phyloP scores from a whole-genome alignment of 2,113 vertebrate species.

The Apeltes quadracus region DNA sequence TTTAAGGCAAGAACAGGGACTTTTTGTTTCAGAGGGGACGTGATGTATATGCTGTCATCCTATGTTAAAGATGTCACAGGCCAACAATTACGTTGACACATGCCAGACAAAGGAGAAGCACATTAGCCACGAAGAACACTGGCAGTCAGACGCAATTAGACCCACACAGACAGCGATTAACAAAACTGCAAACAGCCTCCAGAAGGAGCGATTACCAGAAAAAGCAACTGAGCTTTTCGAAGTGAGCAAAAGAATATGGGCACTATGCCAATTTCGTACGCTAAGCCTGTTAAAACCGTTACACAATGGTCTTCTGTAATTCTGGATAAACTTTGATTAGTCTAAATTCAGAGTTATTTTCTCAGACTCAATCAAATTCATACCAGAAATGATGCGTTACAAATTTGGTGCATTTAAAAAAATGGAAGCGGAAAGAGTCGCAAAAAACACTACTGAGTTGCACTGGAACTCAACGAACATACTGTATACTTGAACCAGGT shows the following conservation, averaged over 20 bases:
- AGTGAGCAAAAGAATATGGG: neutral
- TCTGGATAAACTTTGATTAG: neutral
- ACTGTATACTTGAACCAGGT: conserved; percentile 13
- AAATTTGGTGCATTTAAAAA: neutral
- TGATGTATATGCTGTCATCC: neutral
- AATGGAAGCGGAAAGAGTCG: neutral
- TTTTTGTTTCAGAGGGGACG: neutral
- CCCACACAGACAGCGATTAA: conserved; percentile 1
- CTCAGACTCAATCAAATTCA: too few species aligned
- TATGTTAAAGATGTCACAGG: conserved; percentile 19
- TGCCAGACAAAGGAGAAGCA: conserved; percentile 1
- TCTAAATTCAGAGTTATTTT: too few species aligned
- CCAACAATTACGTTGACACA: neutral
- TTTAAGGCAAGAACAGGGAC: conserved; percentile 14
- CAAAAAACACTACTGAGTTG: neutral
- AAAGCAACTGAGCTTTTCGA: conserved; percentile 16
- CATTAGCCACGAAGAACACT: conserved; percentile 12
- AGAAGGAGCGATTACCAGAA: neutral
- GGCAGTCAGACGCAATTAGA: conserved; percentile 3
- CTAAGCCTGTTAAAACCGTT: conserved; percentile 1
- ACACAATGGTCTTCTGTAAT: neutral
- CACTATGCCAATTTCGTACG: neutral
- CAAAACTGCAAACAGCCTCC: conserved; percentile 2
- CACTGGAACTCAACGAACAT: conserved; percentile 20
- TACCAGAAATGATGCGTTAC: neutral